These are phyloP conservation scores for Clarias batrachus DNA, from an alignment of 2,113 vertebrate genomes.

Conservation along the genomic window DNA sequence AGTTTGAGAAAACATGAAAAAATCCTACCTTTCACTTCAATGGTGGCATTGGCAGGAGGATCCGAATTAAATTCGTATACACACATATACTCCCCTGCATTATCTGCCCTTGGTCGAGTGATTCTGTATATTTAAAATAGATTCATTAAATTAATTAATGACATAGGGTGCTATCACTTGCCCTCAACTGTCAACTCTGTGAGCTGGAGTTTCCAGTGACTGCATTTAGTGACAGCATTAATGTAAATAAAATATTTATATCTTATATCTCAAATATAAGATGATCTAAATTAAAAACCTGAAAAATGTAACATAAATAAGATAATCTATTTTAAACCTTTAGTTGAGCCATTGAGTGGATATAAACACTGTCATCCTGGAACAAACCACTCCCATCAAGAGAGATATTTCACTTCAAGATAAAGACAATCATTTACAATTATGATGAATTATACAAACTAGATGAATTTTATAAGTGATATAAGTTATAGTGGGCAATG, in stretches of 20 bases:
- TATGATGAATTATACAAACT: background rate
- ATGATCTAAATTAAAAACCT: background rate
- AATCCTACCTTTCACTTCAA: constrained; percentile 91
- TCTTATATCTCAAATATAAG: background rate
- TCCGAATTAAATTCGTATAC: constrained; percentile 80
- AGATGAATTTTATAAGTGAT: background rate
- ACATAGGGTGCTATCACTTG: background rate
- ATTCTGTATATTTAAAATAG: constrained; percentile 74
- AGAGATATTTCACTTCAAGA: background rate
- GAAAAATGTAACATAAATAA: background rate
- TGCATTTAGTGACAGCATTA: background rate
- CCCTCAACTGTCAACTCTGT: background rate
- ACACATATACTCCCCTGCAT: constrained; percentile 90
- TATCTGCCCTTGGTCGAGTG: constrained; percentile 81
- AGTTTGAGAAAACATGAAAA: background rate
- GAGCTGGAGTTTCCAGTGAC: background rate
- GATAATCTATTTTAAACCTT: background rate
- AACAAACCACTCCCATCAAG: background rate
- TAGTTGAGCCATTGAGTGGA: background rate
- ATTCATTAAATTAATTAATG: background rate
- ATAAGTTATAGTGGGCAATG: background rate
- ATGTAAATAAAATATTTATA: background rate
- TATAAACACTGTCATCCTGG: background rate
- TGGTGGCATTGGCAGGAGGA: constrained; percentile 87
- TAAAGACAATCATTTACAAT: background rate